These are phyloP conservation scores for Nycteola revayana DNA, from an alignment of 2,888 invertebrate species.

Conservation along the genomic window DNA sequence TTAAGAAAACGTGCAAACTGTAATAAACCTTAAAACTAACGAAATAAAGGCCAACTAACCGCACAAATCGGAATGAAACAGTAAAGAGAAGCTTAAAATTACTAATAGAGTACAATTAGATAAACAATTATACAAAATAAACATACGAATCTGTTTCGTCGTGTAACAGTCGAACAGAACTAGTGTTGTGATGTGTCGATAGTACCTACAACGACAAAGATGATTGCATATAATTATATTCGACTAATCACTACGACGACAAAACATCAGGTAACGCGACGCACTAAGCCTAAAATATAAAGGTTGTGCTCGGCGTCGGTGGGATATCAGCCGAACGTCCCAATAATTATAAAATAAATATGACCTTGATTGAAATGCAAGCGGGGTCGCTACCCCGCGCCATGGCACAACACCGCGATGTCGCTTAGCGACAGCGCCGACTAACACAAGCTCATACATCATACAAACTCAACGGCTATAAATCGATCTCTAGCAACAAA, in stretches of 20 bases:
- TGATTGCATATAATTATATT: too few relatives aligned
- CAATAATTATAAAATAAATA: constrained; percentile 55
- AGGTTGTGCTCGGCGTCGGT: constrained; percentile 72
- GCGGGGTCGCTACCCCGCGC: constrained; percentile 28
- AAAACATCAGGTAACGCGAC: constrained; percentile 72
- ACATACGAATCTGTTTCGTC: constrained; percentile 39
- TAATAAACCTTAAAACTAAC: constrained; percentile 28
- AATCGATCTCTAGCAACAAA: constrained; percentile 69
- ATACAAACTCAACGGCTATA: constrained; percentile 74
- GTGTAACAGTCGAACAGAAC: constrained; percentile 32
- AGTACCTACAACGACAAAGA: background rate
- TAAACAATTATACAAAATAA: constrained; percentile 48
- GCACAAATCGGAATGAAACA: constrained; percentile 65
- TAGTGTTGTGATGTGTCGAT: background rate
- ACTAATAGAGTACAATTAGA: too few relatives aligned
- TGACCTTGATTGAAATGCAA: constrained; percentile 66
- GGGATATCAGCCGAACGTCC: constrained; percentile 68
- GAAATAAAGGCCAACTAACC: constrained; percentile 32
- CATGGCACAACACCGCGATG: constrained; percentile 66
- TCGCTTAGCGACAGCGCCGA: constrained; percentile 63
- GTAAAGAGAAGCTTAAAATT: constrained; percentile 54
- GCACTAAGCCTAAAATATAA: constrained; percentile 62
- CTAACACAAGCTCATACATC: constrained; percentile 60
- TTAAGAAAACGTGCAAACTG: too few relatives aligned
- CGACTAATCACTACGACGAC: constrained; percentile 46